phyloP scores from a whole-genome alignment of 2,113 vertebrate species.

The Mionectes macconnelli region DNA sequence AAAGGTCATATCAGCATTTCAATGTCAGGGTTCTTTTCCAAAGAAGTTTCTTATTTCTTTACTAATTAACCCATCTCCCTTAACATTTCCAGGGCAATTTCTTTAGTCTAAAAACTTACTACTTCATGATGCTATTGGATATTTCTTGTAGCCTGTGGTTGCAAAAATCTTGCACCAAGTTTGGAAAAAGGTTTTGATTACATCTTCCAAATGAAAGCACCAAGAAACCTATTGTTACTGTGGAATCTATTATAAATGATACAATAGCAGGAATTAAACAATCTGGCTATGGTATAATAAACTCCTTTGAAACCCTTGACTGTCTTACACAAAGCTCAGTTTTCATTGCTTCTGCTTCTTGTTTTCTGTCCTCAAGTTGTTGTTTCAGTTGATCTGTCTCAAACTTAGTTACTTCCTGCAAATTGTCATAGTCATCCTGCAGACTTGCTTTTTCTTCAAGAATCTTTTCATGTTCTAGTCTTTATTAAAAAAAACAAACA shows the following conservation, averaged over 20 bases:
- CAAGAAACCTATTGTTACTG: neutral
- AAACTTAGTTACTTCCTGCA: conserved; percentile 91
- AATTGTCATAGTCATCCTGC: conserved; percentile 89
- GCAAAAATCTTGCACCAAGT: neutral
- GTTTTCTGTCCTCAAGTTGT: conserved; percentile 78
- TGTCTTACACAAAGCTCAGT: conserved; percentile 78
- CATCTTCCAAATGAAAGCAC: neutral
- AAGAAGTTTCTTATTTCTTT: neutral
- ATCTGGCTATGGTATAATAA: neutral
- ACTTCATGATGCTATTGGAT: neutral
- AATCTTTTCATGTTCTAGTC: conserved; percentile 88
- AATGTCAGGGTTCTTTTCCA: neutral
- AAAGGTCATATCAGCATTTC: neutral
- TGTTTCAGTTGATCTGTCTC: conserved; percentile 85
- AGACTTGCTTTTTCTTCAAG: conserved; percentile 87
- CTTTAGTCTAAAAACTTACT: neutral
- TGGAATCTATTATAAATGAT: neutral
- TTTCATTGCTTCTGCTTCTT: conserved; percentile 78
- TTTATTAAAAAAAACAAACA: conserved; percentile 57
- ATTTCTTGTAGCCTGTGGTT: neutral
- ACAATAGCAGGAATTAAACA: neutral
- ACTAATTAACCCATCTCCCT: neutral
- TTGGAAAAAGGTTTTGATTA: neutral
- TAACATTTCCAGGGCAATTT: neutral
- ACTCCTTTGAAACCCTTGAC: neutral